Percentiles rank a stretch among this genome's conserved stretches.
Evolutionary conservation across 2,797 vertebrate species (phyloP).

Genomic region (Ceyx erithaca): DNA sequence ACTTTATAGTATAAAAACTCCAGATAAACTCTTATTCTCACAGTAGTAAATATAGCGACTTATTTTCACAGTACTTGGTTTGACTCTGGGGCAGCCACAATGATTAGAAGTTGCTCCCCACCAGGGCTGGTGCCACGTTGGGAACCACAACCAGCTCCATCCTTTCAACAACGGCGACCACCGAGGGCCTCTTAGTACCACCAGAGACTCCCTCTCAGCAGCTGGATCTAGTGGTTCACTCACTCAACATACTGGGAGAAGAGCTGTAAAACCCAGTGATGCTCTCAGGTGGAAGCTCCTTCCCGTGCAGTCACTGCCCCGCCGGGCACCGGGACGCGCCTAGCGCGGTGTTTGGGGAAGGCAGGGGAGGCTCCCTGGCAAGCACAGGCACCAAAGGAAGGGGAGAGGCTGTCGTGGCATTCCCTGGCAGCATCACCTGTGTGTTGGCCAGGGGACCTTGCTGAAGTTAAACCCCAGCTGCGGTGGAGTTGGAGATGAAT

Average conservation of each 20-base stretch:
- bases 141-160: rapidly evolving
- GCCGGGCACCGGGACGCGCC: rapidly evolving
- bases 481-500: background rate
- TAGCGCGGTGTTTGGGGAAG: background rate
- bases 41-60: slow-evolving; percentile 75
- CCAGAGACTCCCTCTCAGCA: background rate
- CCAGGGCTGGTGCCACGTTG: background rate
- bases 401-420: background rate
- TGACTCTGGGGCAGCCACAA: slow-evolving; percentile 34
- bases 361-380: background rate
- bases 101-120: background rate
- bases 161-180: background rate
- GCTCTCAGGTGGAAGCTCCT: background rate
- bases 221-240: background rate
- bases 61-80: slow-evolving; percentile 78
- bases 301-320: background rate
- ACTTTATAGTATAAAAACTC: slow-evolving; percentile 65
- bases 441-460: background rate
- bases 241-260: rapidly evolving
- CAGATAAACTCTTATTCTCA: slow-evolving; percentile 78
- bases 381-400: background rate
- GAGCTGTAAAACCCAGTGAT: background rate
- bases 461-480: background rate
- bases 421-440: background rate
- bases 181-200: background rate